Percentiles rank a stretch among this genome's conserved stretches.
Conservation (phyloP, 2,113 vertebrate species). For the Anthoscopus minutus region DNA sequence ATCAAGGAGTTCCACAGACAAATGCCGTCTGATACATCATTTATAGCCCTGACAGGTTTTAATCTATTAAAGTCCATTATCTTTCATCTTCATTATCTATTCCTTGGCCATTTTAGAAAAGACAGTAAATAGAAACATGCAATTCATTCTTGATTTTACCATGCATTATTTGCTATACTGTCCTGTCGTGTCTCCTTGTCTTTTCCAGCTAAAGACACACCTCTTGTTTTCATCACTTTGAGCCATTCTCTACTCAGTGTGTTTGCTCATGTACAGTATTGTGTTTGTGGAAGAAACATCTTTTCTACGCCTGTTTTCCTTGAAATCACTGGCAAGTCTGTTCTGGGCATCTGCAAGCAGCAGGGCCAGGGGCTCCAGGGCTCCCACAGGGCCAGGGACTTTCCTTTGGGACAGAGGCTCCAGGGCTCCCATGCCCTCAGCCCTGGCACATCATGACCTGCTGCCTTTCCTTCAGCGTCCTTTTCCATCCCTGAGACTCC, state of each 20-base stretch:
- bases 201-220: neutral
- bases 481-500: neutral
- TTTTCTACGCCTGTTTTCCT: neutral
- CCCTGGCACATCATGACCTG: neutral
- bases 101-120: neutral
- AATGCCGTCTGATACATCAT: neutral
- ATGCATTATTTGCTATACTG: neutral
- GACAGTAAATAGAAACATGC: neutral
- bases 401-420: neutral
- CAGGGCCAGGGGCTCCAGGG: neutral
- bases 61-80: neutral
- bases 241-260: neutral
- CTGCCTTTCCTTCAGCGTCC: neutral
- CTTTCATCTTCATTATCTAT: neutral
- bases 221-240: neutral
- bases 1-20: neutral
- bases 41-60: neutral
- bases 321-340: neutral
- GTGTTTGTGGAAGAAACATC: neutral
- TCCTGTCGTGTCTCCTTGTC: neutral
- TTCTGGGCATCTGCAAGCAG: neutral
- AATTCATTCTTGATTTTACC: neutral
- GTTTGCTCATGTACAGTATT: neutral
- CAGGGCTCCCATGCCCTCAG: neutral
- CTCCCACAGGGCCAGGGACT: rapidly evolving